These are phyloP conservation scores for Falco biarmicus DNA, from an alignment of 2,797 vertebrate genomes.

Conservation along the genomic window DNA sequence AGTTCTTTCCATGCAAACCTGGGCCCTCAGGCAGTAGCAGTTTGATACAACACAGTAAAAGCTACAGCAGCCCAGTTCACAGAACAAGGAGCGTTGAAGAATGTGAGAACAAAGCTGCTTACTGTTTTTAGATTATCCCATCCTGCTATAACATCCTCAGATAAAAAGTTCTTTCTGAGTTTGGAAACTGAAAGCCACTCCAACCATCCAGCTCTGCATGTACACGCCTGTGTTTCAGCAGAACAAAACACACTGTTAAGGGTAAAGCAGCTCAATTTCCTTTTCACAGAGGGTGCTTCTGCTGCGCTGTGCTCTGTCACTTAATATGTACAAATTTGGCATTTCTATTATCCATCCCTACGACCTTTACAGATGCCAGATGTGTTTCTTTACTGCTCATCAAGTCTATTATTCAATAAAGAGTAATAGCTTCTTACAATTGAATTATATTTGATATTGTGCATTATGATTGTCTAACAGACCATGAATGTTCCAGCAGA, in stretches of 20 bases:
- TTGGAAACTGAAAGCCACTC: not conserved
- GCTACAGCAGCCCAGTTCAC: not conserved
- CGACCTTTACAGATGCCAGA: not conserved
- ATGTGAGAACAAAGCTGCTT: not conserved
- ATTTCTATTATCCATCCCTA: not conserved
- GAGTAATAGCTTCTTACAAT: not conserved
- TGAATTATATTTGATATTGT: slow-evolving; percentile 49
- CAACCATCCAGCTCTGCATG: not conserved
- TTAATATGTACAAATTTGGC: not conserved
- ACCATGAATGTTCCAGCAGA: slow-evolving; percentile 46
- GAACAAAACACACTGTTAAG: not conserved
- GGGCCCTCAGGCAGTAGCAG: not conserved
- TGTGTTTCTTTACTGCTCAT: slow-evolving; percentile 33
- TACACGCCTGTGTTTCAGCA: not conserved
- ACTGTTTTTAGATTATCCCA: not conserved
- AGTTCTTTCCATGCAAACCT: not conserved
- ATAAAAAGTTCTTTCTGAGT: not conserved
- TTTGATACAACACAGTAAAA: not conserved
- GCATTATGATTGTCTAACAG: slow-evolving; percentile 61
- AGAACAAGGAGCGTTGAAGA: not conserved
- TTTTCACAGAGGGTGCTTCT: not conserved
- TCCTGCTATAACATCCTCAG: not conserved
- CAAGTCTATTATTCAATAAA: slow-evolving; percentile 7
- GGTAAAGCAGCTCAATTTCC: not conserved
- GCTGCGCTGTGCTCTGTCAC: not conserved